Percentiles rank a stretch among this genome's conserved stretches.
phyloP scores from a whole-genome alignment of 1,140 invertebrate species.

The Leguminivora glycinivorella region DNA sequence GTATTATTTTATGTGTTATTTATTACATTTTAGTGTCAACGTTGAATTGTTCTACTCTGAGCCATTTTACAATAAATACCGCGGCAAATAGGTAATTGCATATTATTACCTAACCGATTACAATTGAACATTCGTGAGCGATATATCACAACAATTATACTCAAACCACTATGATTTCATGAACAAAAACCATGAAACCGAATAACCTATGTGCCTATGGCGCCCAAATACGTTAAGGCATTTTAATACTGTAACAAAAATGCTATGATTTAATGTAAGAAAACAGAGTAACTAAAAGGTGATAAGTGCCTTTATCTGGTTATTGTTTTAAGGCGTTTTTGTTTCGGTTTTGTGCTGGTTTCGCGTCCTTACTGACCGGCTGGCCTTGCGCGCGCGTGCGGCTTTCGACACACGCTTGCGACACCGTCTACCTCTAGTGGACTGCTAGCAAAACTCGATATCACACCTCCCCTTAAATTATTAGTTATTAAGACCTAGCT shows the following conservation, averaged over 20 bases:
- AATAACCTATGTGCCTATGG: not conserved
- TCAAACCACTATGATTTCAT: conserved; percentile 16
- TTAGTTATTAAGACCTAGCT: not conserved
- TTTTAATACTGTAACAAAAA: not conserved
- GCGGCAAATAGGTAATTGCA: too few species aligned
- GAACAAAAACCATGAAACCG: not conserved
- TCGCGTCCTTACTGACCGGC: conserved; percentile 15
- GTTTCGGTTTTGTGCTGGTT: not conserved
- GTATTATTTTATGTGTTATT: too few species aligned
- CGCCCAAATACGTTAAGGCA: not conserved
- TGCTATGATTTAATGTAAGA: not conserved
- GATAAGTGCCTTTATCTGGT: not conserved
- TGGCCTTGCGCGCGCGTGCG: conserved; percentile 10
- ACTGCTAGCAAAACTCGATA: conserved; percentile 9
- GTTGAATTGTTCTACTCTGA: too few species aligned
- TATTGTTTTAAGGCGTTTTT: not conserved
- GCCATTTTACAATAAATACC: too few species aligned
- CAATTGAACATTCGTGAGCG: conserved; percentile 1
- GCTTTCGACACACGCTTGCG: conserved; percentile 19
- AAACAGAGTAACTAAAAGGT: not conserved
- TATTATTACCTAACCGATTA: not conserved
- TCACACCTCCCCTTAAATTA: not conserved
- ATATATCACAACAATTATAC: not conserved
- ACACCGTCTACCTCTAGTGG: conserved; percentile 16
- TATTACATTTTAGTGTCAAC: too few species aligned